These are phyloP conservation scores for Podarcis raffonei DNA, from an alignment of 2,113 vertebrate genomes.

Conservation along the genomic window DNA sequence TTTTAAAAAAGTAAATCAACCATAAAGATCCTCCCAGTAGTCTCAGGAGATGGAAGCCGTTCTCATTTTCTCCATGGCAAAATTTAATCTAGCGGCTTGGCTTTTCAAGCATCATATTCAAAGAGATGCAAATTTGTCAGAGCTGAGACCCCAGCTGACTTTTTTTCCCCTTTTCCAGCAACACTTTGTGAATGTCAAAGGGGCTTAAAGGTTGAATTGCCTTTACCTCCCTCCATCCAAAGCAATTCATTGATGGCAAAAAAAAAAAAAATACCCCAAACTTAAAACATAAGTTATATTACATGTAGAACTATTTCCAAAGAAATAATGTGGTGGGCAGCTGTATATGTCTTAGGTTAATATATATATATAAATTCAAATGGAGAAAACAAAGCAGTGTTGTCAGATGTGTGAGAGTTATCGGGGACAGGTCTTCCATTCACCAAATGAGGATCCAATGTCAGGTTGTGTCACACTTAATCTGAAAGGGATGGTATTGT, in stretches of 20 bases:
- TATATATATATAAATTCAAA: conserved; percentile 41
- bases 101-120: conserved; percentile 89
- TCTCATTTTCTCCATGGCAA: conserved; percentile 90
- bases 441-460: too few relatives aligned
- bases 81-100: conserved; percentile 86
- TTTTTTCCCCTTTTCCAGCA: conserved; percentile 49
- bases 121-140: conserved; percentile 88
- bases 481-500: too few relatives aligned
- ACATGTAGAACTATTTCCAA: conserved; percentile 63
- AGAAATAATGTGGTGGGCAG: conserved; percentile 59
- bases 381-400: conserved; percentile 9
- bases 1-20: conserved; percentile 85
- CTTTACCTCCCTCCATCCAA: conserved; percentile 73
- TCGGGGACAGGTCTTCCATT: too few relatives aligned
- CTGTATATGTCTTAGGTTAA: conserved; percentile 47
- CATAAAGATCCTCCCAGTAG: conserved; percentile 87
- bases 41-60: conserved; percentile 81
- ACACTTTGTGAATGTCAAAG: conserved; percentile 90
- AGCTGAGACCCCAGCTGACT: conserved; percentile 87
- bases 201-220: conserved; percentile 82
- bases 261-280: conserved; percentile 6
- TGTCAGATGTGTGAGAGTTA: too few relatives aligned
- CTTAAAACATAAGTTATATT: conserved; percentile 64
- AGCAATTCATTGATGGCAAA: conserved; percentile 64
- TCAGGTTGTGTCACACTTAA: too few relatives aligned